Evolutionary conservation across 2,888 invertebrate species (phyloP).

Genomic region (Rotaria sp.): DNA sequence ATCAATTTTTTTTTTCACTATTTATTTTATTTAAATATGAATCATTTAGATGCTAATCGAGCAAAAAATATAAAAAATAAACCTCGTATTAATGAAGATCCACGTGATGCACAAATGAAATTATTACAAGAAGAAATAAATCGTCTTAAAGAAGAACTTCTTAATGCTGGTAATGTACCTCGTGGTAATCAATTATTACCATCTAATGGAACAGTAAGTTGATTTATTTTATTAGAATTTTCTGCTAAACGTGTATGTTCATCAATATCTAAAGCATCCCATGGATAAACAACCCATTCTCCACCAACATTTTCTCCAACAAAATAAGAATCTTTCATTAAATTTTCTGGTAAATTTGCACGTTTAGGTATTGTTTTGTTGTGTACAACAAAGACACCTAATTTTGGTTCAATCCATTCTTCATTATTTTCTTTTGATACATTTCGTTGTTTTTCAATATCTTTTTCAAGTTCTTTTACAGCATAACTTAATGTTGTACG

Average conservation of each 20-base stretch:
- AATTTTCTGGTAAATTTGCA: neutral
- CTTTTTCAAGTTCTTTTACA: neutral
- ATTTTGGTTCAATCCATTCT: constrained; percentile 24
- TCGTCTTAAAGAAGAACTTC: constrained; percentile 59
- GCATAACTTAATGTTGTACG: constrained; percentile 8
- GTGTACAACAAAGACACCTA: neutral
- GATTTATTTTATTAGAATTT: neutral
- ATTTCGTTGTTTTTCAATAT: neutral
- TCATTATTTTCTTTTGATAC: neutral
- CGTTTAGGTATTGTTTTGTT: neutral
- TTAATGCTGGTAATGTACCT: neutral
- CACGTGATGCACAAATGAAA: constrained; percentile 75
- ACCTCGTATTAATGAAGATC: constrained; percentile 78
- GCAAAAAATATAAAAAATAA: constrained; percentile 77
- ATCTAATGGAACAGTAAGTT: neutral
- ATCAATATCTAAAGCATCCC: neutral
- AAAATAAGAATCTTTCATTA: neutral
- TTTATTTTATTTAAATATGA: neutral
- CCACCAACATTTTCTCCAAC: neutral
- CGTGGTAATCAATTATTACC: neutral
- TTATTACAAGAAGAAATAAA: constrained; percentile 78
- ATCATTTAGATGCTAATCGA: constrained; percentile 66
- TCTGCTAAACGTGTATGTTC: neutral
- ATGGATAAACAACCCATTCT: constrained; percentile 12
- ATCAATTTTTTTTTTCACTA: neutral